These are phyloP conservation scores for Nibea coibor DNA, from an alignment of 2,113 vertebrate genomes.

Conservation along the genomic window DNA sequence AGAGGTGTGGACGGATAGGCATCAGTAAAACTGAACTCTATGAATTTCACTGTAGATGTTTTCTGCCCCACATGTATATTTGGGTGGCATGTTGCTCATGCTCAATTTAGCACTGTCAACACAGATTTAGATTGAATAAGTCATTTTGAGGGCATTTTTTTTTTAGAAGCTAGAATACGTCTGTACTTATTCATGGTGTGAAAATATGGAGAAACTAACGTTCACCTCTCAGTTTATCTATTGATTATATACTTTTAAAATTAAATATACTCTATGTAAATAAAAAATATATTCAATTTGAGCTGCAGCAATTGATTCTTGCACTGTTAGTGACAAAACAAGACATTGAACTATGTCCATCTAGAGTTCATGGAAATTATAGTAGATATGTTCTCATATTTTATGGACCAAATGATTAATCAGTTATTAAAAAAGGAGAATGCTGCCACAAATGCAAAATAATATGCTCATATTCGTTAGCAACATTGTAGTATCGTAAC, in stretches of 20 bases:
- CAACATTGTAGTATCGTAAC: background rate
- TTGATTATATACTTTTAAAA: background rate
- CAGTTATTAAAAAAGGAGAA: background rate
- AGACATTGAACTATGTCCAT: background rate
- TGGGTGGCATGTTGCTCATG: background rate
- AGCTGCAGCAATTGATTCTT: background rate
- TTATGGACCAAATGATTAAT: background rate
- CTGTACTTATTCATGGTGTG: background rate
- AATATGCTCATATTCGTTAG: background rate
- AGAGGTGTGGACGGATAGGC: conserved; percentile 41
- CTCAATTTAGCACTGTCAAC: conserved; percentile 2
- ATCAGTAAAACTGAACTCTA: conserved; percentile 32
- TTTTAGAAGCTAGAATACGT: background rate
- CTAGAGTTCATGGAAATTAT: background rate
- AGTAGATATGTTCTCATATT: background rate
- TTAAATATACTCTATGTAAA: background rate
- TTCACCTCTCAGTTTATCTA: background rate
- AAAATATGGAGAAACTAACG: background rate
- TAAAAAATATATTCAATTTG: background rate
- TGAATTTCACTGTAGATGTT: conserved; percentile 5
- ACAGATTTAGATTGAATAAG: background rate
- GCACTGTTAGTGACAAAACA: background rate
- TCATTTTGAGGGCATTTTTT: background rate
- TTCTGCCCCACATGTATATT: background rate
- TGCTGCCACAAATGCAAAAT: background rate